phyloP scores from a whole-genome alignment of 2,888 invertebrate species.

The Zaprionus obscuricornis region DNA sequence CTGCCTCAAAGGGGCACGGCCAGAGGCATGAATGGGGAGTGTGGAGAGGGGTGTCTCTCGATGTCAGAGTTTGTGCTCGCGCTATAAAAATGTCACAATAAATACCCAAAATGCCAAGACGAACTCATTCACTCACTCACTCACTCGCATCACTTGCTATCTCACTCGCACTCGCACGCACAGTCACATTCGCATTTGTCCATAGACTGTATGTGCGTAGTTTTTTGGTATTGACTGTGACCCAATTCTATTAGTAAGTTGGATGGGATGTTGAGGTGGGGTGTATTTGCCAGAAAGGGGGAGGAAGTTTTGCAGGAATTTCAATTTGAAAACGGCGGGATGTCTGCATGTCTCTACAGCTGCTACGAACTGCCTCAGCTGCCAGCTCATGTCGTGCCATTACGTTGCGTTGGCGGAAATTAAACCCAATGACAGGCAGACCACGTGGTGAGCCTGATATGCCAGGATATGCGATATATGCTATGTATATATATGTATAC shows the following conservation, averaged over 20 bases:
- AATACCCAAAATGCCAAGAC: conserved; percentile 72
- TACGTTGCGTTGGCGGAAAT: conserved; percentile 63
- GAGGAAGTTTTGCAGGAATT: conserved; percentile 53
- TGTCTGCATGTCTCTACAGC: conserved; percentile 42
- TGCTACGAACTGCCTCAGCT: conserved; percentile 37
- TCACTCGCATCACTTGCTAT: background rate
- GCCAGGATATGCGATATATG: too few relatives aligned
- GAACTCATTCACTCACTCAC: conserved; percentile 24
- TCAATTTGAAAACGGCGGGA: conserved; percentile 55
- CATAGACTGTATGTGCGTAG: conserved; percentile 32
- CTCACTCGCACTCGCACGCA: too few relatives aligned
- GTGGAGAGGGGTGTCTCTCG: background rate
- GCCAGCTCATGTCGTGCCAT: conserved; percentile 45
- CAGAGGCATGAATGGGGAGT: background rate
- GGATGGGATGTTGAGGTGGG: background rate
- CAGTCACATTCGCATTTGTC: conserved; percentile 26
- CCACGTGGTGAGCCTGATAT: conserved; percentile 56
- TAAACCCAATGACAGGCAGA: conserved; percentile 71
- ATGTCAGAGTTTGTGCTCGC: conserved; percentile 36
- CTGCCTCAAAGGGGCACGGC: background rate
- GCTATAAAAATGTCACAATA: conserved; percentile 75
- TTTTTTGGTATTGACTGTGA: conserved; percentile 45
- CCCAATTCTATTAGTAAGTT: conserved; percentile 29
- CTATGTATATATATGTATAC: too few relatives aligned
- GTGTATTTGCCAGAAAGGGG: too few relatives aligned